Percentiles rank a stretch among this genome's conserved stretches.
Conservation (phyloP, 2,113 vertebrate species). For the Lamprologus lemairii region DNA sequence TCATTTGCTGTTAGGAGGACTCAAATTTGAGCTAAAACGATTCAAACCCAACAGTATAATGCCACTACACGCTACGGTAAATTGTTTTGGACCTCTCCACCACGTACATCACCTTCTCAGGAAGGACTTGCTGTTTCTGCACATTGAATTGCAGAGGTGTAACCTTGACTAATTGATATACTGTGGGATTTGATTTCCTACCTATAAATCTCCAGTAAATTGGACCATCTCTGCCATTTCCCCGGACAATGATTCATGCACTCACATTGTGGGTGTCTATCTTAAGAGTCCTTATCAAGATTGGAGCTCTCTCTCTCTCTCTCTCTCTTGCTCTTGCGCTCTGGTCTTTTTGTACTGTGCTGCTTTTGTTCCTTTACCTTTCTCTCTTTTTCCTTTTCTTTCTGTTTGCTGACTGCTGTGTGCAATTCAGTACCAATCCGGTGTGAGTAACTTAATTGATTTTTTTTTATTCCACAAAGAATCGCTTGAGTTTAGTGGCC, state of each 20-base stretch:
- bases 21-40: not conserved
- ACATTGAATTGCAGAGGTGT: conserved; percentile 7
- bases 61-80: not conserved
- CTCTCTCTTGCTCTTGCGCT: not conserved
- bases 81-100: conserved; percentile 10
- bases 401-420: not conserved
- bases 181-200: conserved; percentile 43
- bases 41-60: not conserved
- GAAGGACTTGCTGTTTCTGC: conserved; percentile 13
- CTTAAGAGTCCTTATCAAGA: conserved; percentile 35
- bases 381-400: not conserved
- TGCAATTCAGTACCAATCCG: not conserved
- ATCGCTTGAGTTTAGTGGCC: not conserved
- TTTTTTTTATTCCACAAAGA: not conserved
- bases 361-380: not conserved
- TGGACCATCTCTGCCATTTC: conserved; percentile 17
- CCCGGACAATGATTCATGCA: conserved; percentile 34
- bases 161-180: conserved; percentile 47
- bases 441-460: not conserved
- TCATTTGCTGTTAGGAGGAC: not conserved
- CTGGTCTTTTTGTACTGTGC: not conserved
- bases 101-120: not conserved
- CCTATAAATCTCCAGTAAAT: conserved; percentile 42
- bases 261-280: conserved; percentile 12
- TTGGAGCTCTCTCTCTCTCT: not conserved